Conservation (phyloP, 1,140 invertebrate genomes). For the Drosophila kepulauana region DNA sequence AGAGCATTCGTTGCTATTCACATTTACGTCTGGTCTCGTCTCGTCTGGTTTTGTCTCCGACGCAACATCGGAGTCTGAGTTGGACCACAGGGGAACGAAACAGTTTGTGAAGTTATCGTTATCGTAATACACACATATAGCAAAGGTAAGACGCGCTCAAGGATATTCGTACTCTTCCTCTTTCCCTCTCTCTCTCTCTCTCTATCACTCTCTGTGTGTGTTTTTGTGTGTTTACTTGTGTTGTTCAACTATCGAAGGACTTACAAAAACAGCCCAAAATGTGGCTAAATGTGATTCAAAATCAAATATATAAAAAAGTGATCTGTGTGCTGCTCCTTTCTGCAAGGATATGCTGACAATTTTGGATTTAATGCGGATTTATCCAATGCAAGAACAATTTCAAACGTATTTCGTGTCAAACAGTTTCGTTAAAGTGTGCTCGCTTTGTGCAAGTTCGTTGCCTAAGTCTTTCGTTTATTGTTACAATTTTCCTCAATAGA, state of each 20-base stretch:
- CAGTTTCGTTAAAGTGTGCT: slow-evolving; percentile 4
- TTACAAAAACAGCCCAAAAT: slow-evolving; percentile 3
- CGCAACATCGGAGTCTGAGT: slow-evolving; percentile 60
- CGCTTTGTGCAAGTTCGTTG: slow-evolving; percentile 19
- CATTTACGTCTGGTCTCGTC: slow-evolving; percentile 82
- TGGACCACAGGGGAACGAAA: slow-evolving; percentile 64
- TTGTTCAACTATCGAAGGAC: slow-evolving; percentile 1
- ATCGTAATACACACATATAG: slow-evolving; percentile 38
- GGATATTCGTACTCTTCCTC: slow-evolving; percentile 50
- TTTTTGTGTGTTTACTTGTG: slow-evolving; percentile 28
- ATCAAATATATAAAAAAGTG: slow-evolving; percentile 25
- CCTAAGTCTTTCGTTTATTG: slow-evolving; percentile 48
- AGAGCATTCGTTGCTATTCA: slow-evolving; percentile 55
- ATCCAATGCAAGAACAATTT: neutral
- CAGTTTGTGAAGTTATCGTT: slow-evolving; percentile 44
- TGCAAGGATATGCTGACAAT: slow-evolving; percentile 29
- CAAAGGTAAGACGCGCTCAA: slow-evolving; percentile 72
- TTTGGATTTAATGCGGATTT: slow-evolving; percentile 35
- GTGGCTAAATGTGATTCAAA: slow-evolving; percentile 2
- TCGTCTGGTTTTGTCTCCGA: slow-evolving; percentile 69
- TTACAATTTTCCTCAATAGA: neutral
- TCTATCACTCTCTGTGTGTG: too few relatives aligned
- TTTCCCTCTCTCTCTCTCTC: too few relatives aligned
- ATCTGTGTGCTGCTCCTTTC: slow-evolving; percentile 26
- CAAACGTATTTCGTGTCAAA: neutral